phyloP scores from a whole-genome alignment of 2,888 invertebrate species.

The Lydus trimaculatus region DNA sequence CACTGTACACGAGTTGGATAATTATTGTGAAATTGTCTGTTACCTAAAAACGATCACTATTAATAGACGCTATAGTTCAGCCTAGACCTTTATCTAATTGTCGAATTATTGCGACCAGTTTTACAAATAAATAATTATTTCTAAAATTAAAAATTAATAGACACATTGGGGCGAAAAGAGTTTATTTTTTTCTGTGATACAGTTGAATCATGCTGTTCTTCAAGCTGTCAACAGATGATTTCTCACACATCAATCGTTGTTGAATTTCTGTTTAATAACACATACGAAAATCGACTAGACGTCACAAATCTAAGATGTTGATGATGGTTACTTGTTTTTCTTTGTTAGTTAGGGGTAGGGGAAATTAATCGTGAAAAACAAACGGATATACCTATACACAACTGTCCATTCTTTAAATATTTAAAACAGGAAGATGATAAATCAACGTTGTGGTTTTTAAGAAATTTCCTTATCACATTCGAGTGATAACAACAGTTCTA shows the following conservation, averaged over 20 bases:
- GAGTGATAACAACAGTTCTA: background rate
- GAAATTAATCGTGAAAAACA: background rate
- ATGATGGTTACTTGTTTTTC: background rate
- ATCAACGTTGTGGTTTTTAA: background rate
- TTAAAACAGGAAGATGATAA: background rate
- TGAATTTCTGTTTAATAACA: conserved; percentile 40
- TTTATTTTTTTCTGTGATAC: background rate
- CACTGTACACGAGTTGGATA: background rate
- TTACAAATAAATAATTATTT: conserved; percentile 14
- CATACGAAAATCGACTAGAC: conserved; percentile 30
- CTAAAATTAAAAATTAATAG: no score
- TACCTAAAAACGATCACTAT: background rate
- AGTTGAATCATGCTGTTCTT: conserved; percentile 14
- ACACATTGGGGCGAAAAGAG: background rate
- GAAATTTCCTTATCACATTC: background rate
- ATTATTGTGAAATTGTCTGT: background rate
- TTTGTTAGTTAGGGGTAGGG: no score
- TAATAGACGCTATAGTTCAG: background rate
- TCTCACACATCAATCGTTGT: conserved; percentile 36
- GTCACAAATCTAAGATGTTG: conserved; percentile 6
- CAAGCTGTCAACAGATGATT: conserved; percentile 42
- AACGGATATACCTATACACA: background rate
- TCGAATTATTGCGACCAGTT: background rate
- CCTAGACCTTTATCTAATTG: background rate
- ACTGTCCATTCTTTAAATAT: background rate